Percentiles rank a stretch among this genome's conserved stretches.
Evolutionary conservation across 2,888 invertebrate genomes (phyloP).

Genomic region (Drosophila leonis): DNA sequence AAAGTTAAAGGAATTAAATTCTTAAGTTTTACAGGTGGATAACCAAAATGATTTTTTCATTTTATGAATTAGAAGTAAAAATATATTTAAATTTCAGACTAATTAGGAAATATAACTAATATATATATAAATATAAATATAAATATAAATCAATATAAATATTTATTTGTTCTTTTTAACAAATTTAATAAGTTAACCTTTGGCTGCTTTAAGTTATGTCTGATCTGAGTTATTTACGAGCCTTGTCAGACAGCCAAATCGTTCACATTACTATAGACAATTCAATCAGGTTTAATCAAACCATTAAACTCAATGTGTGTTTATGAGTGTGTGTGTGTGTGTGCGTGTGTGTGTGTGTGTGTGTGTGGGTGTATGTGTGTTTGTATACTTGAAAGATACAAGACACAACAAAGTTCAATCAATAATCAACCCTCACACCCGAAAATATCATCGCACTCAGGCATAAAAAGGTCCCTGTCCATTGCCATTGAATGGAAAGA

Average conservation of each 20-base stretch:
- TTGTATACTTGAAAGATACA: slow-evolving; percentile 22
- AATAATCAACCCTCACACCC: slow-evolving; percentile 61
- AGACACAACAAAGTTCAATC: slow-evolving; percentile 61
- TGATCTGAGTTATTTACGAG: slow-evolving; percentile 50
- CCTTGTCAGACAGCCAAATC: slow-evolving; percentile 52
- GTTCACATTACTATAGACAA: slow-evolving; percentile 61
- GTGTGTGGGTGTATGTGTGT: too few species aligned
- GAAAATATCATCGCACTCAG: slow-evolving; percentile 48
- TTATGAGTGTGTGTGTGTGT: slow-evolving; percentile 7
- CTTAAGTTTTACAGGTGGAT: neutral
- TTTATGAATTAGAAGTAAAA: neutral
- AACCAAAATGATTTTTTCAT: neutral
- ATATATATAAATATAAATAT: too few species aligned
- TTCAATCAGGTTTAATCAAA: slow-evolving; percentile 79
- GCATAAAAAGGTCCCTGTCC: slow-evolving; percentile 66
- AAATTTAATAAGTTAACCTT: neutral
- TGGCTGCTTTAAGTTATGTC: slow-evolving; percentile 33
- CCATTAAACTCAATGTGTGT: slow-evolving; percentile 61
- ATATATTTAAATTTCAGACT: neutral
- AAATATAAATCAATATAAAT: too few species aligned
- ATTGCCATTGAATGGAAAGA: slow-evolving; percentile 22
- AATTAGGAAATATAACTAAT: neutral
- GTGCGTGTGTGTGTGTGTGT: slow-evolving; percentile 10
- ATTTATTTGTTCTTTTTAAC: neutral
- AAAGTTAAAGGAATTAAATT: slow-evolving; percentile 23